Percentiles rank a stretch among this genome's conserved stretches.
These are phyloP conservation scores for Callithrix jacchus DNA, from an alignment of 2,113 vertebrate species.

Conservation along the genomic window DNA sequence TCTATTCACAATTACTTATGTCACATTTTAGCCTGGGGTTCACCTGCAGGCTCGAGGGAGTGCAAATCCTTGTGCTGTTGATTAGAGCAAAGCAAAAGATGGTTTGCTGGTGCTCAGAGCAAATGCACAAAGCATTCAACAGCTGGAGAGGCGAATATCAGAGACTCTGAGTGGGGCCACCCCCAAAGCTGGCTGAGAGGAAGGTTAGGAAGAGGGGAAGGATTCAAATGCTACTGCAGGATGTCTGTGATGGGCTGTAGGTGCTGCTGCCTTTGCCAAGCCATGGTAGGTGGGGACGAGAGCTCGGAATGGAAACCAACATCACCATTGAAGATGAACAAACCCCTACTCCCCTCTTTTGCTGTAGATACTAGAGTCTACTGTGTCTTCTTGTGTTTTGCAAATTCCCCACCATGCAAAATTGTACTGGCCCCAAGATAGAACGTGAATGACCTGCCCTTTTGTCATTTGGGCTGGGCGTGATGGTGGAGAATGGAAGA, in stretches of 20 bases:
- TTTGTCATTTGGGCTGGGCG: background rate
- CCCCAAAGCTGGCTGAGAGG: background rate
- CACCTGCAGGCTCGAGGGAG: background rate
- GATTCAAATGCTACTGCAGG: background rate
- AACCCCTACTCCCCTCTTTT: background rate
- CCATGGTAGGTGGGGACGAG: background rate
- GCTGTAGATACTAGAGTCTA: background rate
- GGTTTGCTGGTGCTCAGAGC: background rate
- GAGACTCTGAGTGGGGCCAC: background rate
- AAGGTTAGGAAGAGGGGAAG: background rate
- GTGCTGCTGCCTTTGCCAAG: background rate
- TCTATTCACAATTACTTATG: background rate
- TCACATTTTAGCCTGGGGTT: background rate
- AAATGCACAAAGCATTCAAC: background rate
- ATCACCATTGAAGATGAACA: background rate
- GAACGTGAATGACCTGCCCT: background rate
- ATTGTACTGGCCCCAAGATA: background rate
- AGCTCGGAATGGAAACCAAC: background rate
- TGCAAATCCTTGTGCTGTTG: background rate
- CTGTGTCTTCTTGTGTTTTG: background rate
- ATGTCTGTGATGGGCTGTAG: background rate
- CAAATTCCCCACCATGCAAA: background rate
- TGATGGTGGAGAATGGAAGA: background rate
- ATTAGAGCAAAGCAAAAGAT: background rate
- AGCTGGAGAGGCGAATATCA: background rate